Percentiles rank a stretch among this genome's conserved stretches.
phyloP scores from a whole-genome alignment of 53 echinoderm and acorn worm species.

The Paelopatides confundens region DNA sequence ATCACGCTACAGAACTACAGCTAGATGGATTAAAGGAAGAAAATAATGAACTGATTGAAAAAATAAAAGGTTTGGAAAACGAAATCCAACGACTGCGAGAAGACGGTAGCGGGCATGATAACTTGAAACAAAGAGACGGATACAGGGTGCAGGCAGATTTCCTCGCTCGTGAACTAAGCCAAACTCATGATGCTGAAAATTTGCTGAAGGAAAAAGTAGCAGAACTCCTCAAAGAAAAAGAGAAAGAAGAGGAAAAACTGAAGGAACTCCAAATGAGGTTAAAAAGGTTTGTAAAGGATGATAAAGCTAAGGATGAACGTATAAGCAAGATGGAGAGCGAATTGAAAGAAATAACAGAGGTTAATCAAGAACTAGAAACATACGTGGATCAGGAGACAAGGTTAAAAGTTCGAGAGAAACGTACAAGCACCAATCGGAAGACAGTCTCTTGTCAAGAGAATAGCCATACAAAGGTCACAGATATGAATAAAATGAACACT shows the following conservation, averaged over 20 bases:
- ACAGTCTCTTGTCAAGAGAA: constrained; percentile 1
- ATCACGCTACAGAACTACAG: constrained; percentile 61
- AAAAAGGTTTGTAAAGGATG: constrained; percentile 94
- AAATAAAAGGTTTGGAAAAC: constrained; percentile 62
- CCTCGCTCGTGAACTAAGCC: constrained; percentile 83
- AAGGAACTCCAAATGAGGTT: constrained; percentile 90
- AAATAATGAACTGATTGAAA: constrained; percentile 52
- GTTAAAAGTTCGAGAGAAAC: constrained; percentile 48
- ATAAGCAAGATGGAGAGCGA: constrained; percentile 82
- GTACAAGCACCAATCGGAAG: constrained; percentile 5
- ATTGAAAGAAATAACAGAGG: constrained; percentile 77
- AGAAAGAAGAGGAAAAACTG: constrained; percentile 83
- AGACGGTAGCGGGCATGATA: constrained; percentile 48
- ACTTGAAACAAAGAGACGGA: constrained; percentile 68
- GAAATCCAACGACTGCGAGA: constrained; percentile 50
- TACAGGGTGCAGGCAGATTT: constrained; percentile 84
- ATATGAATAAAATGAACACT: constrained; percentile 23
- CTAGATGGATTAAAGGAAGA: constrained; percentile 71
- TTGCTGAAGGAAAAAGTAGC: constrained; percentile 88
- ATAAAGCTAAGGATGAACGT: constrained; percentile 89
- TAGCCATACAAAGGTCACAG: constrained; percentile 17
- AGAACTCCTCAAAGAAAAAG: constrained; percentile 87
- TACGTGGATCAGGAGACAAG: constrained; percentile 80
- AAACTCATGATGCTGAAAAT: constrained; percentile 85
- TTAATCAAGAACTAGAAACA: constrained; percentile 80